Conservation (phyloP, 2,888 invertebrate genomes). For the Busseola fusca region DNA sequence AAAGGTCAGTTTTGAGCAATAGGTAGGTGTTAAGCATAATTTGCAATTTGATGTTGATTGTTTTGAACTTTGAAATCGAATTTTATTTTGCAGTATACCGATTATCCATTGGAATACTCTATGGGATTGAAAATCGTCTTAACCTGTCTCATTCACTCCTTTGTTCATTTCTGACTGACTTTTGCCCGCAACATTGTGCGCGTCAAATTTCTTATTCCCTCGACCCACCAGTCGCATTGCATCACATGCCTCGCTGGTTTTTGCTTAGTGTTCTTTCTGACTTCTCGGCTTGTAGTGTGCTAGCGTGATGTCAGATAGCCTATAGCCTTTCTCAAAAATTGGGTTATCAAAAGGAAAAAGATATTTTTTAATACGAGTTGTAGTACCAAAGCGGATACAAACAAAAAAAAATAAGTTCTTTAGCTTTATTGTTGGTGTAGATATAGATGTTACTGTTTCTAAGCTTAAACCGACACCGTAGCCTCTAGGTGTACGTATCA, state of each 20-base stretch:
- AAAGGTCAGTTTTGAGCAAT: conserved; percentile 36
- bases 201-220: background rate
- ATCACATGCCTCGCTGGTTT: background rate
- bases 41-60: conserved; percentile 11
- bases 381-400: background rate
- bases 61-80: background rate
- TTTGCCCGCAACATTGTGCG: background rate
- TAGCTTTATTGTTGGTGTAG: background rate
- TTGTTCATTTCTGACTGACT: background rate
- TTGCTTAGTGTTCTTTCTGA: background rate
- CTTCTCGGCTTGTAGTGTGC: background rate
- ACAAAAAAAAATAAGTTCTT: background rate
- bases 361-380: background rate
- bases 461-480: background rate
- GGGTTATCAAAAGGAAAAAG: background rate
- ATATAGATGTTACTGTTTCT: background rate
- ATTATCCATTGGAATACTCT: background rate
- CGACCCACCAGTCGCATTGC: background rate
- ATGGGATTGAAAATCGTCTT: background rate
- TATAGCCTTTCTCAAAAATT: background rate
- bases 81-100: background rate
- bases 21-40: background rate
- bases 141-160: no score
- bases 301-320: background rate
- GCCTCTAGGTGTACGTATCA: background rate